Evolutionary conservation across 2,113 vertebrate species (phyloP).

Genomic region (Odocoileus hemionus): DNA sequence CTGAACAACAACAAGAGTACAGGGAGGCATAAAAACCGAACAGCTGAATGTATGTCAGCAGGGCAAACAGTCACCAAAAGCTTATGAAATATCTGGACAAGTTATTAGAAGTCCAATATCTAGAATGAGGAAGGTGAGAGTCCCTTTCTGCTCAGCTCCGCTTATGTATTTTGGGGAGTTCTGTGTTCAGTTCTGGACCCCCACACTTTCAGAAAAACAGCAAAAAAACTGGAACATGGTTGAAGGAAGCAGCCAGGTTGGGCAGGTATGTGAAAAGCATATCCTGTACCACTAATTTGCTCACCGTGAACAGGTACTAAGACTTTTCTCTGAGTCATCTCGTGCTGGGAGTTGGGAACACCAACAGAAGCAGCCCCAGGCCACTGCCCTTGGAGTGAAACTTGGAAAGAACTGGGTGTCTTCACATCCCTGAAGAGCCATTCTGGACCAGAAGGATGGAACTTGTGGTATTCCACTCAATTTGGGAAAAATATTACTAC

Average conservation of each 20-base stretch:
- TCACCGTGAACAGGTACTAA: rapidly evolving
- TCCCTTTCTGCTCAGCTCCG: background rate
- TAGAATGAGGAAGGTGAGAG: background rate
- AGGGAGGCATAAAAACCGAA: background rate
- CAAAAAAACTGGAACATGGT: background rate
- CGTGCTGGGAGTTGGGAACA: background rate
- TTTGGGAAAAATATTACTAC: background rate
- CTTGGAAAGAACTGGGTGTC: background rate
- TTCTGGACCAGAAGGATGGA: background rate
- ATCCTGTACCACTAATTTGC: too few relatives aligned
- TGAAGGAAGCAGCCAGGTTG: background rate
- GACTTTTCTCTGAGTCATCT: background rate
- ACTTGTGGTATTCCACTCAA: background rate
- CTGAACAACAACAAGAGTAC: background rate
- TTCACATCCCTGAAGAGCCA: background rate
- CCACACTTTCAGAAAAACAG: background rate
- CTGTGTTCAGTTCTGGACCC: background rate
- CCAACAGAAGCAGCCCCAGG: background rate
- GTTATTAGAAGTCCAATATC: background rate
- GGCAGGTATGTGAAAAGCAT: background rate
- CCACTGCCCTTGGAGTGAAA: background rate
- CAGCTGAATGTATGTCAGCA: background rate
- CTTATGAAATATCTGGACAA: background rate
- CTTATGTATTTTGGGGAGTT: background rate
- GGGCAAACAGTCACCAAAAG: background rate